These are phyloP conservation scores for Lasiommata megera DNA, from an alignment of 2,888 invertebrate genomes.

Conservation along the genomic window DNA sequence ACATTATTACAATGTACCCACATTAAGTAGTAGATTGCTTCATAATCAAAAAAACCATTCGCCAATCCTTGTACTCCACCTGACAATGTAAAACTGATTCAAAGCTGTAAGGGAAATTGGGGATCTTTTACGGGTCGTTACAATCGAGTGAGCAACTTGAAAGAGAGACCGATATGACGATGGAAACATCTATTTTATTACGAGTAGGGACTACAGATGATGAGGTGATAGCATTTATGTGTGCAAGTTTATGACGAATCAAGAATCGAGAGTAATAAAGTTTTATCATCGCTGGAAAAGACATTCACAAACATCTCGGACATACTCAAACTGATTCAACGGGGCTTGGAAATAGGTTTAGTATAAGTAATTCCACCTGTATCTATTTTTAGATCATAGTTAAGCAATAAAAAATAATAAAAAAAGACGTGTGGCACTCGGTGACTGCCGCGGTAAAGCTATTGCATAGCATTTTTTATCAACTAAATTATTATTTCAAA, in stretches of 20 bases:
- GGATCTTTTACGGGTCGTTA: not conserved
- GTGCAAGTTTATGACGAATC: not conserved
- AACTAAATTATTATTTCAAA: too few species aligned
- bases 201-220: not conserved
- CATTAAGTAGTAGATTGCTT: too few species aligned
- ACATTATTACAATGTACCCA: too few species aligned
- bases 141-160: not conserved
- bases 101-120: not conserved
- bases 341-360: not conserved
- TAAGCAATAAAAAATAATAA: too few species aligned
- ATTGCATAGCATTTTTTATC: too few species aligned
- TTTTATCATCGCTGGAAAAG: not conserved
- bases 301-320: not conserved
- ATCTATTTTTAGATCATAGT: too few species aligned
- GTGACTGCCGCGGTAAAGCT: too few species aligned
- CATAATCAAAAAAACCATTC: too few species aligned
- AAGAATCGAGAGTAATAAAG: not conserved
- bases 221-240: not conserved
- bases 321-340: not conserved
- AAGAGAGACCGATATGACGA: not conserved
- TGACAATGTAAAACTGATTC: not conserved
- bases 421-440: too few species aligned
- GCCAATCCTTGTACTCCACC: not conserved
- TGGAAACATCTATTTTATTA: not conserved
- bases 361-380: too few species aligned